Evolutionary conservation across 1,140 invertebrate genomes (phyloP), one percentile per base, ranked within the genome.

Genomic region (Drosophila insularis): DNA sequence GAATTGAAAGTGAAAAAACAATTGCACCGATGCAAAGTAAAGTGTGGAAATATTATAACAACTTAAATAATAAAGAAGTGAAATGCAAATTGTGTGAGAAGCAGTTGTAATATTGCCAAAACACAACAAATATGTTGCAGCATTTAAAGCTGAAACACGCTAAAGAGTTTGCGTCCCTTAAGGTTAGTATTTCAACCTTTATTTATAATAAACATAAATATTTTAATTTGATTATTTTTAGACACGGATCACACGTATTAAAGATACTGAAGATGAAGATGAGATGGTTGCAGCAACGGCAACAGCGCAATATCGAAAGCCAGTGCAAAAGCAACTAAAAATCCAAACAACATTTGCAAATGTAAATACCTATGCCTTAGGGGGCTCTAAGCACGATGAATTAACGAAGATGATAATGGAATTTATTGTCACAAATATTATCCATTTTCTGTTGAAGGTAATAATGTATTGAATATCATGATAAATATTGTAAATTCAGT

Each of bases 371-470:
- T 14, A 14, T 40, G n/a, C 39, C 4, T 40, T 40, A 40, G 39
- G n/a, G 39, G 39, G 39, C 39, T 40, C 39, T 40, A 40, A 40
- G 39, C 39, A 40, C 39, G 39, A 40, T 14, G 39, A 40, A 40
- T 14, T 40, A 40, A 40, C 39, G 0, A 40, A 40, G 39, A 55
- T 55, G 1, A 55, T 55, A n/a, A 55, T 55, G 21, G 21, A 55
- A 27, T 55, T 27, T 55, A 19, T 55, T 31, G 39, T 55, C n/a
- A n/a, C n/a, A n/a, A n/a, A n/a, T n/a, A n/a, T n/a, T n/a, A n/a
- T n/a, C n/a, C n/a, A n/a, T n/a, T n/a, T n/a, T n/a, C n/a, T 31
- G 53, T 55, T 31, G 53, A 55, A 55, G 53, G 53, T 55, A n/a
- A n/a, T n/a, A n/a, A n/a, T n/a, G n/a, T n/a, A n/a, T n/a, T n/a